Percentiles rank a stretch among this genome's conserved stretches.
Conservation (phyloP, 2,113 vertebrate species). For the Phainopepla nitens region DNA sequence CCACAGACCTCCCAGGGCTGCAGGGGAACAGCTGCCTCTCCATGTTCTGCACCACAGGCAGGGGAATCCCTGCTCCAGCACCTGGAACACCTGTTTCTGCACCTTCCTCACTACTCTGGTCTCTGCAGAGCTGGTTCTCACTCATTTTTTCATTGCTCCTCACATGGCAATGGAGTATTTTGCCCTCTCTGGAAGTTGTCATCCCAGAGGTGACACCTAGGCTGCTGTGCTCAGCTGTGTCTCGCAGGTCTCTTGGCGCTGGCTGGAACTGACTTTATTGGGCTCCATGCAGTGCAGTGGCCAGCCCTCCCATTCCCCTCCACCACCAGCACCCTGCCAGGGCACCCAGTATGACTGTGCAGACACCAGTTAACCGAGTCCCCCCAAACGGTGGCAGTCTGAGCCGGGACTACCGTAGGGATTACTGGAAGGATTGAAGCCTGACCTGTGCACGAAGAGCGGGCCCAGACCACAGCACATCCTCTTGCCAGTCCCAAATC, state of each 20-base stretch:
- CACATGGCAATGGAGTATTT: not conserved
- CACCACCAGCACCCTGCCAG: not conserved
- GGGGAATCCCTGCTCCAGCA: accelerated
- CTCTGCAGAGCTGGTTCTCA: not conserved
- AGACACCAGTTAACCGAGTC: not conserved
- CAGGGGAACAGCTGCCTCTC: not conserved
- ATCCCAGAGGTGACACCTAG: not conserved
- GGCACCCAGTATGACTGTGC: not conserved
- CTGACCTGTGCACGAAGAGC: not conserved
- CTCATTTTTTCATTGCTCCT: not conserved
- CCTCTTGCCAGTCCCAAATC: not conserved
- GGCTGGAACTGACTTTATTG: not conserved
- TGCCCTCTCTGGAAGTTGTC: not conserved
- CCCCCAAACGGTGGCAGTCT: not conserved
- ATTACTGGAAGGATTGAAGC: not conserved
- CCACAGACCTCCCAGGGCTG: accelerated
- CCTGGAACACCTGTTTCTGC: not conserved
- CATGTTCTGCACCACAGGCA: accelerated
- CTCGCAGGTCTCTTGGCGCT: not conserved
- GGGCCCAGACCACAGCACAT: not conserved
- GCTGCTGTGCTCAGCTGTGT: not conserved
- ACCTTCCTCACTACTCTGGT: not conserved
- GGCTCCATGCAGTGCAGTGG: accelerated
- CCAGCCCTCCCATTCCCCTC: accelerated
- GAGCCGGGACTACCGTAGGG: not conserved